phyloP scores from a whole-genome alignment of 2,113 vertebrate genomes.

The Psilopogon haemacephalus region DNA sequence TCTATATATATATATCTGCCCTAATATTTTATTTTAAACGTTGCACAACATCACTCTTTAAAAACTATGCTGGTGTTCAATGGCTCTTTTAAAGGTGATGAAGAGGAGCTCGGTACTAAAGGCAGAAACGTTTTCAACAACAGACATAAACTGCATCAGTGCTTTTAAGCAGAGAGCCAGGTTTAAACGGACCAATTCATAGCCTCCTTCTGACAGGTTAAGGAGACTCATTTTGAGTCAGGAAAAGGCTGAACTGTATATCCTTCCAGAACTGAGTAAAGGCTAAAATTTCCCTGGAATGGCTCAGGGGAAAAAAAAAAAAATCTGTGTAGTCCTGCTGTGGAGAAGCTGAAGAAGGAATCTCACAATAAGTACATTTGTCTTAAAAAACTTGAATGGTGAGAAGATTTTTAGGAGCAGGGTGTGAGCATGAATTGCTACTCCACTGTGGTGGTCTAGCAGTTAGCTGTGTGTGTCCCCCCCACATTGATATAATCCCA shows the following conservation, averaged over 20 bases:
- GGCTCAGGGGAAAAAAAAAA: not conserved
- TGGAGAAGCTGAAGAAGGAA: not conserved
- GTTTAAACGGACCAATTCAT: not conserved
- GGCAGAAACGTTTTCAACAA: not conserved
- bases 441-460: no score
- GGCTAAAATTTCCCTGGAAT: not conserved
- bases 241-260: not conserved
- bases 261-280: not conserved
- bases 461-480: no score
- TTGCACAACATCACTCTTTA: conserved; percentile 36
- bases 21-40: conserved; percentile 62
- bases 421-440: not conserved
- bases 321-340: not conserved
- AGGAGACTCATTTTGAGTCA: not conserved
- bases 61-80: conserved; percentile 2
- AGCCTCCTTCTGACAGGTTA: not conserved
- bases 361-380: not conserved
- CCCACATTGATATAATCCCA: no score
- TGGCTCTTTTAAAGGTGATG: conserved; percentile 35
- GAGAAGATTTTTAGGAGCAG: not conserved
- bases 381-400: no score
- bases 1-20: conserved; percentile 51
- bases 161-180: not conserved
- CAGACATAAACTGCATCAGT: not conserved
- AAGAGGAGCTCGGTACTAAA: not conserved